These are phyloP conservation scores for Papilio machaon DNA, from an alignment of 1,140 invertebrate species.

Conservation along the genomic window DNA sequence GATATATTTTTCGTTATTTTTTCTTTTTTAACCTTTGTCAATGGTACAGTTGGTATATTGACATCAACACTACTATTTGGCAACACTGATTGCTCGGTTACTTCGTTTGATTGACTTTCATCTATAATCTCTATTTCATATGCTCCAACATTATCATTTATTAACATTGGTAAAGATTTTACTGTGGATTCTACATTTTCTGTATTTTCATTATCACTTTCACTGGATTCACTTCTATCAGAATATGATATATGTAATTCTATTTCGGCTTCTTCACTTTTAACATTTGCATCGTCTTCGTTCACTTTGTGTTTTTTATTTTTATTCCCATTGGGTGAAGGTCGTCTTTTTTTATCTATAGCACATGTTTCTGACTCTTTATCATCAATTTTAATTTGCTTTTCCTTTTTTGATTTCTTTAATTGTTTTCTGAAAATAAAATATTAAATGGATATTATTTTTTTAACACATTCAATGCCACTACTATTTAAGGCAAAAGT, in stretches of 20 bases:
- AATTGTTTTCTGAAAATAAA: conserved; percentile 30
- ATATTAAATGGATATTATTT: not conserved
- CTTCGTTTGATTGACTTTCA: not conserved
- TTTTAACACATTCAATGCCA: not conserved
- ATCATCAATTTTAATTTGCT: conserved; percentile 37
- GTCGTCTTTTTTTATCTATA: not conserved
- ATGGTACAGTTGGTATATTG: not conserved
- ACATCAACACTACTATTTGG: not conserved
- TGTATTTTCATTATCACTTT: conserved; percentile 19
- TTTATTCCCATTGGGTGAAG: not conserved
- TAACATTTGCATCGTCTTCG: not conserved
- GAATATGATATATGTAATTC: not conserved
- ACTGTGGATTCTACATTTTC: conserved; percentile 35
- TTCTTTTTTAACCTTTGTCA: conserved; percentile 5
- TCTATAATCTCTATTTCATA: conserved; percentile 53
- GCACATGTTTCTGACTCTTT: conserved; percentile 34
- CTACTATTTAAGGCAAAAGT: too few species aligned
- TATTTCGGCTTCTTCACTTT: not conserved
- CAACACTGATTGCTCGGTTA: not conserved
- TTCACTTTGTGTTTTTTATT: conserved; percentile 7
- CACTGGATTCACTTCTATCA: not conserved
- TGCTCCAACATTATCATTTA: conserved; percentile 42
- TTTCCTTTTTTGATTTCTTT: conserved; percentile 22
- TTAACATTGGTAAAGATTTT: conserved; percentile 42
- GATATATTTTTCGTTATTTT: not conserved